These are phyloP conservation scores for Erebia aethiops DNA, from an alignment of 2,888 invertebrate genomes.

Conservation along the genomic window DNA sequence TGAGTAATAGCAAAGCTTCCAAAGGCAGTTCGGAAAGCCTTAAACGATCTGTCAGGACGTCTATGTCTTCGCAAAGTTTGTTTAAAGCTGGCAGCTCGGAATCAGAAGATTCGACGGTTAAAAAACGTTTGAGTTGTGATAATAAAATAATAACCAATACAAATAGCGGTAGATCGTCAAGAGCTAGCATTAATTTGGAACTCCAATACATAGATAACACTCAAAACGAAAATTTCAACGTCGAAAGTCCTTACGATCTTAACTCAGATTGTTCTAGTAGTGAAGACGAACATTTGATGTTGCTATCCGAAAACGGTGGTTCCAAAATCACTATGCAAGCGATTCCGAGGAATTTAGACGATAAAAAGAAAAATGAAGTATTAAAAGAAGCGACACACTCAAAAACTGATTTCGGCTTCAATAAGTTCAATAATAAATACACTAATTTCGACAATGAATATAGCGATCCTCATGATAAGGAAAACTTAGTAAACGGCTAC, in stretches of 20 bases:
- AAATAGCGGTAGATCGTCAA: constrained; percentile 65
- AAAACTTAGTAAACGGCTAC: constrained; percentile 65
- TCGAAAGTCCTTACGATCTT: constrained; percentile 61
- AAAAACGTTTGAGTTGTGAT: constrained; percentile 77
- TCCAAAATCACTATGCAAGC: constrained; percentile 78
- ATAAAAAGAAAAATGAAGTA: constrained; percentile 64
- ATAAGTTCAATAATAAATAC: constrained; percentile 72
- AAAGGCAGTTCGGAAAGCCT: constrained; percentile 67
- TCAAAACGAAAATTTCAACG: constrained; percentile 60
- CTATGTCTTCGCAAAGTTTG: constrained; percentile 68
- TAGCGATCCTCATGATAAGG: constrained; percentile 76
- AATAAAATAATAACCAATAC: constrained; percentile 63
- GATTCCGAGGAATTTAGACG: constrained; percentile 55
- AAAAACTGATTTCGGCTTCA: constrained; percentile 65
- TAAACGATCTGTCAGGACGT: constrained; percentile 61
- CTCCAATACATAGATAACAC: constrained; percentile 69
- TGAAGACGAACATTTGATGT: constrained; percentile 77
- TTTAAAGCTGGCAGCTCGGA: constrained; percentile 65
- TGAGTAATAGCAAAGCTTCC: constrained; percentile 53
- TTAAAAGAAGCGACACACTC: constrained; percentile 70
- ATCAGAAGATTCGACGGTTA: constrained; percentile 71
- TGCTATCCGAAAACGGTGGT: constrained; percentile 74
- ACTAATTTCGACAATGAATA: constrained; percentile 76
- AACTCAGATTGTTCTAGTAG: constrained; percentile 76
- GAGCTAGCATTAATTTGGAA: constrained; percentile 72